Evolutionary conservation across 2,113 vertebrate species (phyloP).

Genomic region (Crotalus viridis): DNA sequence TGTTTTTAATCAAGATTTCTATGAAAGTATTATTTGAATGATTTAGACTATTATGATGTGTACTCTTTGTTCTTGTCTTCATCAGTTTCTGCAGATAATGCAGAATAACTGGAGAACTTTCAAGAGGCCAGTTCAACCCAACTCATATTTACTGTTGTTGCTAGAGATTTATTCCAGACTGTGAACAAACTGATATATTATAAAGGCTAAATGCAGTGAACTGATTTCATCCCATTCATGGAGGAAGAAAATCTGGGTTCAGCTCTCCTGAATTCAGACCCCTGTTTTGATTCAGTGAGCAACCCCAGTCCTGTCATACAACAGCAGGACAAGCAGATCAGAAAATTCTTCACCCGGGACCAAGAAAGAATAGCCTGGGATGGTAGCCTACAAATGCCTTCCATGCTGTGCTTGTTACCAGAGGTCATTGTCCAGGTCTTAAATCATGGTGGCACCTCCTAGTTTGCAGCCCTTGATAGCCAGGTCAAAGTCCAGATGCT

Average conservation of each 20-base stretch:
- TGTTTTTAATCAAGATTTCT: neutral
- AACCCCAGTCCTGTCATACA: neutral
- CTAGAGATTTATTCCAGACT: neutral
- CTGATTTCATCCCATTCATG: neutral
- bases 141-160: neutral
- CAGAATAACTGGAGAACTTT: too few relatives aligned
- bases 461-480: neutral
- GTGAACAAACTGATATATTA: neutral
- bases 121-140: neutral
- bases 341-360: neutral
- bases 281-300: neutral
- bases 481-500: neutral
- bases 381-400: neutral
- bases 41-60: neutral
- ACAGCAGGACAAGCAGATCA: neutral
- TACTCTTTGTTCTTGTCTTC: neutral
- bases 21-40: neutral
- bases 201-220: neutral
- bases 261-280: neutral
- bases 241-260: neutral
- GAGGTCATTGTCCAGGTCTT: slow-evolving; percentile 2
- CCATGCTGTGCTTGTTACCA: neutral
- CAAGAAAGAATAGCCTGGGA: neutral
- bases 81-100: neutral
- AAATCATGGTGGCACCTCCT: slow-evolving; percentile 19